Conservation (phyloP, 2,888 invertebrate genomes). For the Saturnia japonica region DNA sequence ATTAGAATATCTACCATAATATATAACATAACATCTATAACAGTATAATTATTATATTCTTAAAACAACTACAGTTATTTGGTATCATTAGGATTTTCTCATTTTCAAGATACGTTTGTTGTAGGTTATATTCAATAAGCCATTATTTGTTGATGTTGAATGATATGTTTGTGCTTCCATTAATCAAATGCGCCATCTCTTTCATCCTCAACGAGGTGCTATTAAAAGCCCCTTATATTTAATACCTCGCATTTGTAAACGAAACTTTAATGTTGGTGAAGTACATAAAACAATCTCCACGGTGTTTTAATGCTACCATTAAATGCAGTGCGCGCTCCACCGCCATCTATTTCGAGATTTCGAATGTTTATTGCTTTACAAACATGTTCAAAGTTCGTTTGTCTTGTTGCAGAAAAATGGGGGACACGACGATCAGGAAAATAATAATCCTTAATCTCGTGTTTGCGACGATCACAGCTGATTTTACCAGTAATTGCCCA, state of each 20-base stretch:
- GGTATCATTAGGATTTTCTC: neutral
- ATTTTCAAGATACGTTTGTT: neutral
- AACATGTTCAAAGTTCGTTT: conserved; percentile 33
- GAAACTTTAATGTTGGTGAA: conserved; percentile 20
- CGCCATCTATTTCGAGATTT: conserved; percentile 49
- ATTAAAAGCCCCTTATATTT: conserved; percentile 25
- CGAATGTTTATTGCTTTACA: conserved; percentile 28
- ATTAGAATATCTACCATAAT: no score
- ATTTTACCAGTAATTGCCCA: conserved; percentile 84
- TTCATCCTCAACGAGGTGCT: conserved; percentile 11
- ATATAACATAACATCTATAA: no score
- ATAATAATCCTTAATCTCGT: conserved; percentile 51
- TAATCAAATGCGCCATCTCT: conserved; percentile 7
- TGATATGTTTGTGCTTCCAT: conserved; percentile 16
- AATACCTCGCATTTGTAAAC: conserved; percentile 46
- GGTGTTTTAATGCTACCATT: conserved; percentile 53
- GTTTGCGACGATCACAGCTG: conserved; percentile 57
- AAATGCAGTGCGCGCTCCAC: conserved; percentile 53
- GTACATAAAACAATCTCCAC: conserved; percentile 46
- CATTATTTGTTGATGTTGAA: conserved; percentile 15
- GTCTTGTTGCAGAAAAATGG: conserved; percentile 74
- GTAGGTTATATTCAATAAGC: neutral
- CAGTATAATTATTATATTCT: no score
- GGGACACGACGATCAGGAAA: conserved; percentile 46
- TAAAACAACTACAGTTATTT: neutral